These are phyloP conservation scores for Cervus canadensis DNA, from an alignment of 2,113 vertebrate species.

Conservation along the genomic window DNA sequence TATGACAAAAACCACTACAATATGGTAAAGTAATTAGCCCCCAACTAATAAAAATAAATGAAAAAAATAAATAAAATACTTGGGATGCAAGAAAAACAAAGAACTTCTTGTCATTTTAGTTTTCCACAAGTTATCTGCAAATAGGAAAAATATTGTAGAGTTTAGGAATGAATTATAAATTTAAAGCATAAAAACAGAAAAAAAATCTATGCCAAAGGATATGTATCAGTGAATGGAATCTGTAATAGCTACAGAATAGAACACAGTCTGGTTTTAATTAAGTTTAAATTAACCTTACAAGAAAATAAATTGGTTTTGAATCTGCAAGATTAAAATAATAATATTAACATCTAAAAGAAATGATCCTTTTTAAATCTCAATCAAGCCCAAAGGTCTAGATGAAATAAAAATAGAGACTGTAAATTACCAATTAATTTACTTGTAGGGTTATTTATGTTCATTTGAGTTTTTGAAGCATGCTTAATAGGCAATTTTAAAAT, in stretches of 20 bases:
- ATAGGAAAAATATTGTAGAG: not conserved
- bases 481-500: not conserved
- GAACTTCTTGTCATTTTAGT: not conserved
- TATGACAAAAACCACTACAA: no score
- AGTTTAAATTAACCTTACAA: constrained; percentile 10
- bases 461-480: not conserved
- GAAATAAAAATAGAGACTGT: not conserved
- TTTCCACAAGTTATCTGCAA: not conserved
- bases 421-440: constrained; percentile 12
- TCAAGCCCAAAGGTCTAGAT: not conserved
- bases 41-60: no score
- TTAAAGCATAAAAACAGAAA: not conserved
- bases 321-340: not conserved
- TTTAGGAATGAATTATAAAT: not conserved
- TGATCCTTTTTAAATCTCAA: not conserved
- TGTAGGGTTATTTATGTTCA: not conserved
- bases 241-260: not conserved
- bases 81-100: not conserved
- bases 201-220: not conserved
- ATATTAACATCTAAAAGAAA: not conserved
- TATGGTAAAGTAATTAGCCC: no score
- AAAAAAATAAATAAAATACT: not conserved
- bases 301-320: not conserved
- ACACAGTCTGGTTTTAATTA: not conserved
- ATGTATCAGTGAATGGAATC: not conserved